Evolutionary conservation across 2,113 vertebrate species (phyloP), one percentile per base, ranked within the genome.

Genomic region (Agelaius phoeniceus): DNA sequence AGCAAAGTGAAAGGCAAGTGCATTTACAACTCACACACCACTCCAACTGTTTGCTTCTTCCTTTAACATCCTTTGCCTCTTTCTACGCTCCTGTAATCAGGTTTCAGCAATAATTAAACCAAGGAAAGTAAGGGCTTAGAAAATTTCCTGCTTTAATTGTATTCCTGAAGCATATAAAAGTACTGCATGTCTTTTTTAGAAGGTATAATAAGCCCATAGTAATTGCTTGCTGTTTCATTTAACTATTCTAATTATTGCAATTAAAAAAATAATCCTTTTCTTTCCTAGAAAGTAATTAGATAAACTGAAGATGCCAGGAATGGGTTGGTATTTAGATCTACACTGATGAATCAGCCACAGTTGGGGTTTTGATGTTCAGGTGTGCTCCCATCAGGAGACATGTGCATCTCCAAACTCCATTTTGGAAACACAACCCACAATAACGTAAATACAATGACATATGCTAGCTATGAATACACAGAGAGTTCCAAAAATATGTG

Each of bases 321-420:
- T 33, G 3, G 23, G 9, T 26, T 77, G 22, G 2, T 37, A 18
- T 62, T 78, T 78, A 20, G 11, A 41, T 43, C 28, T 61, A 21
- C 16, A 7, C 13, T 61, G 19, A 31, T 2, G 2, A 81, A 71
- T 62, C 10, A 13, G 31, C 44, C 35, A 24, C 37, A 84, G 81
- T 1, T 67, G 27, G 43, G 51, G 48, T 62, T 91, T 11, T 67
- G 76, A 75, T 41, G 20, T 59, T 63, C 61, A 44, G 7, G 13
- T 78, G 12, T 71, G 23, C 7, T 89, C 35, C 46, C 16, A 4
- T 7, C 0, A 0, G 79, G 59, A 87, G 15, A 51, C 2, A 5
- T 41, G 39, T 17, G 26, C 61, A 48, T 15, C 52, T 94, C 48
- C 69, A 89, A 75, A 82, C 19, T 31, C 46, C 7, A 5, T 73